A percentile compares a stretch with the other conserved stretches of the same genome.
These are phyloP conservation scores for Protonibea diacanthus DNA, from an alignment of 2,797 vertebrate species.

Conservation along the genomic window DNA sequence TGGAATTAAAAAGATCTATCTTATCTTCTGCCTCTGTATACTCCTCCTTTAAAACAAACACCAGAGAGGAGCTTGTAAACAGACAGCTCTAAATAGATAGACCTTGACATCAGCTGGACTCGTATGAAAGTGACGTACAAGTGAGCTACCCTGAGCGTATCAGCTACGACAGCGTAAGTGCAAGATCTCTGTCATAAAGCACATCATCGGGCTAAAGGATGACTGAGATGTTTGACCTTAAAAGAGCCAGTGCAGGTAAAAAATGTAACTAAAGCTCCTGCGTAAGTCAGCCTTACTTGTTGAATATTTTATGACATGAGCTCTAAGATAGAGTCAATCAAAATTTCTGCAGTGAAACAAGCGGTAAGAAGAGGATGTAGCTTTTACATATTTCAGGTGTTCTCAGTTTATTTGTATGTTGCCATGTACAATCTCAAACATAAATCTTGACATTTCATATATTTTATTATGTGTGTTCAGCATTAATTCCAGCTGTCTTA, in stretches of 20 bases:
- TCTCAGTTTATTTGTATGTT: neutral
- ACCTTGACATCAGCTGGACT: constrained; percentile 28
- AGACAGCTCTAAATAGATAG: neutral
- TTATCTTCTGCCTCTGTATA: neutral
- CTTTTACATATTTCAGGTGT: neutral
- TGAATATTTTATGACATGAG: constrained; percentile 51
- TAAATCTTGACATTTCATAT: neutral
- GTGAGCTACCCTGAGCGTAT: neutral
- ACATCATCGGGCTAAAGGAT: constrained; percentile 1
- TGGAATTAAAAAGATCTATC: no score
- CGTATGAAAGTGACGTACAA: constrained; percentile 30
- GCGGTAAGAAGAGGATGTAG: neutral
- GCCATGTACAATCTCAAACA: neutral
- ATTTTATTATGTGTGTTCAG: neutral
- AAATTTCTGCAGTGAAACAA: constrained; percentile 12
- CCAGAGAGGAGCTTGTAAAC: constrained; percentile 1
- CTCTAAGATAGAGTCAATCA: neutral
- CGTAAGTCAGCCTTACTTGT: constrained; percentile 9
- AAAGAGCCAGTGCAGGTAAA: constrained; percentile 6
- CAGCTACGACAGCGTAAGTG: neutral
- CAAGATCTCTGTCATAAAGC: neutral
- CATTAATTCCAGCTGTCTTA: neutral
- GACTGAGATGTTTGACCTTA: neutral
- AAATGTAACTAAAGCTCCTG: constrained; percentile 5
- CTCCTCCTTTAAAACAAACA: neutral